phyloP scores from a whole-genome alignment of 92 coral and sea anemone genomes.

The Epizoanthus rinbou region DNA sequence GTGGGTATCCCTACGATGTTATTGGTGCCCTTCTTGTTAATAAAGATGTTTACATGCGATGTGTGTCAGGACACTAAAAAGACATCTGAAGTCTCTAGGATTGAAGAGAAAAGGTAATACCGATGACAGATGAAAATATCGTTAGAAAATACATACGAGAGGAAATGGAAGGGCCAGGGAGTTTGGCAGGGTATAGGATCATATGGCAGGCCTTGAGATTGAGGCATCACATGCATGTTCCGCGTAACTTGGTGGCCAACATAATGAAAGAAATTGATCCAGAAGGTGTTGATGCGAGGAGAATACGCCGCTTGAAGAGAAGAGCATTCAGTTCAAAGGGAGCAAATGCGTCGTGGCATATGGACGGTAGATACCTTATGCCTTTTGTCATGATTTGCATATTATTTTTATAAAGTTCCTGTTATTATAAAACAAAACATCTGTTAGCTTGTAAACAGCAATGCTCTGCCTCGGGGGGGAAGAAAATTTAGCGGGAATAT shows the following conservation, averaged over 20 bases:
- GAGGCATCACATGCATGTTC: constrained; percentile 37
- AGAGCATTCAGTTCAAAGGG: constrained; percentile 42
- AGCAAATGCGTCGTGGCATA: constrained; percentile 54
- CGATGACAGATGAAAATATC: constrained; percentile 32
- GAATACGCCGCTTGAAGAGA: constrained; percentile 33
- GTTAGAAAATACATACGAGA: constrained; percentile 38
- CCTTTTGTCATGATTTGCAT: too few relatives aligned
- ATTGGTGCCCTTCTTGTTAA: constrained; percentile 43
- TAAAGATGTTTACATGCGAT: constrained; percentile 18
- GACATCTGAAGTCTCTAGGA: constrained; percentile 46
- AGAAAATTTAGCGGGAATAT: too few relatives aligned
- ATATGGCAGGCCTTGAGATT: constrained; percentile 51
- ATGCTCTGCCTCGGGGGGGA: too few relatives aligned
- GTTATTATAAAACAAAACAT: too few relatives aligned
- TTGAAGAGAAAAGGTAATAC: constrained; percentile 50
- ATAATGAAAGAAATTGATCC: constrained; percentile 58
- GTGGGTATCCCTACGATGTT: constrained; percentile 55
- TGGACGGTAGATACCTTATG: constrained; percentile 32
- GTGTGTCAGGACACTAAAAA: constrained; percentile 56
- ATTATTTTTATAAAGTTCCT: too few relatives aligned
- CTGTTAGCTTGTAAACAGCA: too few relatives aligned
- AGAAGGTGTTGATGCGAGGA: constrained; percentile 43
- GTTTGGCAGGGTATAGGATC: constrained; percentile 41
- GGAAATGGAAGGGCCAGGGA: constrained; percentile 54
- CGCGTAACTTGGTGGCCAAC: constrained; percentile 46